These are phyloP conservation scores for Coregonus suidteri DNA, from an alignment of 2,797 vertebrate genomes.

Conservation along the genomic window DNA sequence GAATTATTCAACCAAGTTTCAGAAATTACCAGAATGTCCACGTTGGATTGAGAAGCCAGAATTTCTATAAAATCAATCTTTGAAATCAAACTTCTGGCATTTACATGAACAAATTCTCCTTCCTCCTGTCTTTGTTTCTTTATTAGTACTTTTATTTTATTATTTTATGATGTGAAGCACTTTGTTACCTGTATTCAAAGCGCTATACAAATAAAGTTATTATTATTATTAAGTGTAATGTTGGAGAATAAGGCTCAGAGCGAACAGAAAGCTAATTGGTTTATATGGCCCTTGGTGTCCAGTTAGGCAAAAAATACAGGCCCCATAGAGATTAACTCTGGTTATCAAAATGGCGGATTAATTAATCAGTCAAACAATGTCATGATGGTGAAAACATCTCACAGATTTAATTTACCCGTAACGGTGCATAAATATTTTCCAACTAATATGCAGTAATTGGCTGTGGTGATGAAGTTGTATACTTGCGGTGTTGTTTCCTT, in stretches of 20 bases:
- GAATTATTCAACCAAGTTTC: too few species aligned
- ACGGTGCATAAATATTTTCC: background rate
- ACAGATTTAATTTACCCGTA: background rate
- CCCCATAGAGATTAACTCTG: background rate
- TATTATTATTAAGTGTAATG: background rate
- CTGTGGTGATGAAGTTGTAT: background rate
- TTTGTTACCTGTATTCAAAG: too few species aligned
- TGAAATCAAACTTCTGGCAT: too few species aligned
- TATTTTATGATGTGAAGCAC: too few species aligned
- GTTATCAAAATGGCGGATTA: background rate
- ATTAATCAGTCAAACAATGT: background rate
- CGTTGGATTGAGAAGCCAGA: too few species aligned
- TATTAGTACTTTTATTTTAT: too few species aligned
- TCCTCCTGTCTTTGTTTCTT: too few species aligned
- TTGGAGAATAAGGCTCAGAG: background rate
- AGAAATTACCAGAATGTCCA: too few species aligned
- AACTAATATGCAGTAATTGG: conserved; percentile 3
- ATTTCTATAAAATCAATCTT: too few species aligned
- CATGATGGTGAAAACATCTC: background rate
- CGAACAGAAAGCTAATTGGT: background rate
- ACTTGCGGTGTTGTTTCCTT: background rate
- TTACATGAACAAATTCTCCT: too few species aligned
- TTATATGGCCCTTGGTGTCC: background rate
- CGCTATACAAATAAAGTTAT: too few species aligned
- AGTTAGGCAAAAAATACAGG: background rate